Evolutionary conservation across 2,888 invertebrate species (phyloP).

Genomic region (Cantharis flavilabris): DNA sequence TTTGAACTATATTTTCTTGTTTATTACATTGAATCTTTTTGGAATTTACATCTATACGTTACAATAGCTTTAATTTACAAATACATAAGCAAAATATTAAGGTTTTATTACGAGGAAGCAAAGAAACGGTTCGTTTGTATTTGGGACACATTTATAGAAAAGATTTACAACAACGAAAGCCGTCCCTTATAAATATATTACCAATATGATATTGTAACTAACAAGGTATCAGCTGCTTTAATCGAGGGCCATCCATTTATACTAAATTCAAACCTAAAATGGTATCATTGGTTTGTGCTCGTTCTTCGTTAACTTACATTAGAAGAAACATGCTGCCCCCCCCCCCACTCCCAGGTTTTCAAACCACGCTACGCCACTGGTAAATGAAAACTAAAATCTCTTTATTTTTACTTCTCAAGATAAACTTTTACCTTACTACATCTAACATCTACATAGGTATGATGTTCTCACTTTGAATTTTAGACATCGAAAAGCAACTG

Average conservation of each 20-base stretch:
- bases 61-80: constrained; percentile 17
- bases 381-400: too few relatives aligned
- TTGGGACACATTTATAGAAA: not conserved
- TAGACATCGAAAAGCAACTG: too few relatives aligned
- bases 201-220: not conserved
- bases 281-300: too few relatives aligned
- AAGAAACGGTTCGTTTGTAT: not conserved
- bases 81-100: constrained; percentile 12
- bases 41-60: constrained; percentile 7
- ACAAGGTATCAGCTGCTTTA: not conserved
- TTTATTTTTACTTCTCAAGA: too few relatives aligned
- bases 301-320: too few relatives aligned
- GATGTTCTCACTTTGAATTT: too few relatives aligned
- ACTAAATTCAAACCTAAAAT: not conserved
- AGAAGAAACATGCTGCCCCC: too few relatives aligned
- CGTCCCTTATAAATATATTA: not conserved
- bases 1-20: constrained; percentile 34
- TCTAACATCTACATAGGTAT: too few relatives aligned
- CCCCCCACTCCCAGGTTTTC: too few relatives aligned
- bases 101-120: not conserved
- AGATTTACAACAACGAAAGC: constrained; percentile 5
- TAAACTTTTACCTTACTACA: too few relatives aligned
- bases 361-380: too few relatives aligned
- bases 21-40: constrained; percentile 1
- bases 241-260: not conserved